phyloP scores from a whole-genome alignment of 1,140 invertebrate genomes.

The Phocides pigmalion region DNA sequence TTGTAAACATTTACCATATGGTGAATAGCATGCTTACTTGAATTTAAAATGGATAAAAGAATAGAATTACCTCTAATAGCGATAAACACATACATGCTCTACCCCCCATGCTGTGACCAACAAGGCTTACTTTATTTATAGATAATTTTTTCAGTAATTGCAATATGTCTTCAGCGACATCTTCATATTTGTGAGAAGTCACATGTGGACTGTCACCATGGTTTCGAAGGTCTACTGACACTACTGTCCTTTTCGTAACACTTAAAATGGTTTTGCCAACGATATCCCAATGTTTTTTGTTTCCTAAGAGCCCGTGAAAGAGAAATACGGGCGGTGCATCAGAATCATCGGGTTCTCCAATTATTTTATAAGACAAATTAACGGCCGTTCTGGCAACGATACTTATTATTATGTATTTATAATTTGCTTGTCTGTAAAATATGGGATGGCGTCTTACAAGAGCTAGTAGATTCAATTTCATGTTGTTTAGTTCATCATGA shows the following conservation, averaged over 20 bases:
- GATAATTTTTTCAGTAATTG: conserved; percentile 86
- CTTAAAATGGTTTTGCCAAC: conserved; percentile 89
- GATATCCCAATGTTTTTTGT: conserved; percentile 92
- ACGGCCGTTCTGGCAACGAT: conserved; percentile 38
- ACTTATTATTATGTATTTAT: not conserved
- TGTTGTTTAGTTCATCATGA: conserved; percentile 6
- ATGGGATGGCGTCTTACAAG: not conserved
- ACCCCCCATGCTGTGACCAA: conserved; percentile 97
- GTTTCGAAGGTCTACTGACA: conserved; percentile 94
- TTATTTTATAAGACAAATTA: conserved; percentile 57
- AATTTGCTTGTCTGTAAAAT: not conserved
- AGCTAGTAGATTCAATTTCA: conserved; percentile 2
- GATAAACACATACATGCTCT: conserved; percentile 92
- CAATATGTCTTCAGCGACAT: conserved; percentile 90
- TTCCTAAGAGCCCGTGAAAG: conserved; percentile 93
- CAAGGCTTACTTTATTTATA: conserved; percentile 86
- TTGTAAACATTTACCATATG: no score
- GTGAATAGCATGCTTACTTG: no score
- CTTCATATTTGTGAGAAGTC: conserved; percentile 87
- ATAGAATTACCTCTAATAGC: conserved; percentile 84
- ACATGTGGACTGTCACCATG: conserved; percentile 95
- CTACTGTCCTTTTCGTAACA: conserved; percentile 87
- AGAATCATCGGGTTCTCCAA: conserved; percentile 41
- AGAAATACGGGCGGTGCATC: conserved; percentile 88
- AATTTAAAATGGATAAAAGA: no score